phyloP scores from a whole-genome alignment of 2,888 invertebrate genomes.

The Drosophila greeni region DNA sequence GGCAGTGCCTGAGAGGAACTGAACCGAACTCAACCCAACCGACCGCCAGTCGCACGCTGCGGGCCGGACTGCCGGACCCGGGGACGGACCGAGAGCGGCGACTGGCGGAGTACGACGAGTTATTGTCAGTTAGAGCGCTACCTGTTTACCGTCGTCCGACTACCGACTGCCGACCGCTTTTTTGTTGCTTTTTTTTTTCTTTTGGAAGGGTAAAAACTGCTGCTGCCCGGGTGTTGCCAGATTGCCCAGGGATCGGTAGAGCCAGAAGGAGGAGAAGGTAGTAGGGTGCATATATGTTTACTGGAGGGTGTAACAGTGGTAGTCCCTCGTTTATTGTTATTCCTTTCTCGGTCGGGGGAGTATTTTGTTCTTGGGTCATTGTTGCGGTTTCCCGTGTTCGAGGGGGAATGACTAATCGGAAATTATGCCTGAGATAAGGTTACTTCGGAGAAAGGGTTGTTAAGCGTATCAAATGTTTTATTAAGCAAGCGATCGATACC shows the following conservation, averaged over 20 bases:
- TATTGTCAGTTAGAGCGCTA: slow-evolving; percentile 74
- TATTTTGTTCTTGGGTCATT: slow-evolving; percentile 19
- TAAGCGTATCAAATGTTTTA: slow-evolving; percentile 10
- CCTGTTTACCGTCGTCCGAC: slow-evolving; percentile 73
- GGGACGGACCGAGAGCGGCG: slow-evolving; percentile 33
- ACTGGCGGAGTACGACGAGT: slow-evolving; percentile 63
- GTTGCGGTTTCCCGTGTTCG: slow-evolving; percentile 23
- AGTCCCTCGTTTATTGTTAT: slow-evolving; percentile 38
- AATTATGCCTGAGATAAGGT: slow-evolving; percentile 23
- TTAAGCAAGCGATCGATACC: background rate
- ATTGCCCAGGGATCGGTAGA: slow-evolving; percentile 38
- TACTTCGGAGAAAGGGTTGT: slow-evolving; percentile 31
- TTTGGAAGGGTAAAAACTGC: slow-evolving; percentile 32
- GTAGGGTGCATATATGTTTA: slow-evolving; percentile 2
- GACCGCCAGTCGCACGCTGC: slow-evolving; percentile 71
- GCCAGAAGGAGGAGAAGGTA: slow-evolving; percentile 6
- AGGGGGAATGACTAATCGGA: slow-evolving; percentile 34
- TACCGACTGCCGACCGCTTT: slow-evolving; percentile 56
- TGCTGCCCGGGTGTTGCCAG: slow-evolving; percentile 58
- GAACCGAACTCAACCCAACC: slow-evolving; percentile 44
- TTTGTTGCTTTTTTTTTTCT: slow-evolving; percentile 5
- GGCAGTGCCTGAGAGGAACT: slow-evolving; percentile 24
- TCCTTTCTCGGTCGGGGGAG: slow-evolving; percentile 22
- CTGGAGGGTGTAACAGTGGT: slow-evolving; percentile 44
- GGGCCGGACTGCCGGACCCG: slow-evolving; percentile 50